Base-by-base conservation (phyloP, 2,888 invertebrate species). In the Oscheius sp. region DNA sequence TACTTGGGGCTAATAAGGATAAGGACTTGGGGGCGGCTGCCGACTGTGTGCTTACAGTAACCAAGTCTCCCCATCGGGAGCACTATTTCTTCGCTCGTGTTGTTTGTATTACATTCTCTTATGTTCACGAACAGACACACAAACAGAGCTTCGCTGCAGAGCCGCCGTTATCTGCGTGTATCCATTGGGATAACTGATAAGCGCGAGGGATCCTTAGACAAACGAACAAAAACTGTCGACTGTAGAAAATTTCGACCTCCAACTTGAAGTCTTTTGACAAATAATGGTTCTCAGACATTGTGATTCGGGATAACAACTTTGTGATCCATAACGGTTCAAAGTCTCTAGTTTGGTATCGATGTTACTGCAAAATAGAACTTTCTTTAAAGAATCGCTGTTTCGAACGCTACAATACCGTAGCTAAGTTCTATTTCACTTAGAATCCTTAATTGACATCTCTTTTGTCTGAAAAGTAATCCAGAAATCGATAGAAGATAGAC, bases 81-180 rank as follows among this genome's bases (percentile, higher is more conserved):
- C 56, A 41, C 69, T 66, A 66, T 66, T 66, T 66, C 66, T 46
- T 66, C 66, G 66, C 52, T 66, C 66, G 66, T 69, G 55, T 52
- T 71, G 52, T 72, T 72, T 64, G 58, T 35, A 72, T 72, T 72
- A 64, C 56, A 72, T 66, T 45, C 70, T 46, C 58, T 23, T 55
- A 68, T 73, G 68, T 73, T 73, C 73, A 73, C 73, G 73, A 68
- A 73, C 58, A 73, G 35, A 35, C 59, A 66, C 69, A 73, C 59
- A 73, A 73, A 73, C 63, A 73, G 66, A 49, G 66, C 66, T 68
- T 16, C 55, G 55, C 55, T 16, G 55, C 69, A 16, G 29, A 56
- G 56, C 55, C 55, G 69, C 55, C 55, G 69, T 69, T 69, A 69
- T 69, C 69, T 41, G 55, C 69, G 69, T 69, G 69, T 69, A 69